Evolutionary conservation across 2,888 invertebrate species (phyloP), one percentile per base, ranked within the genome.

Genomic region (Erebia ligea): DNA sequence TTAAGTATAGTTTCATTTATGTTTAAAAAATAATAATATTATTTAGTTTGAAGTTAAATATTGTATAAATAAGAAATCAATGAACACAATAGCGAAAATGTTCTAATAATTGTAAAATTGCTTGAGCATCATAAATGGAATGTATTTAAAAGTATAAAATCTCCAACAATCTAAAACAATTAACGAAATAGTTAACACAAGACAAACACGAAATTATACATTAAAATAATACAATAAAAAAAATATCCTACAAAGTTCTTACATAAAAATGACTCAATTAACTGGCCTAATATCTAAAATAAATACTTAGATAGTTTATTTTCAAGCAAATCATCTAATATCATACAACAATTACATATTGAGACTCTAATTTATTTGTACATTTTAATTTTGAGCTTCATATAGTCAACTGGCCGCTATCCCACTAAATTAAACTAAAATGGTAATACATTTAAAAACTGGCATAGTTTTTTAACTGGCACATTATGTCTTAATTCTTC

Each of bases 211-310:
- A 74, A 74, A 78, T 66, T 71, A 80, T 48, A 58, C 71, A 80
- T 67, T 80, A 81, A 79, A 80, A 82, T 77, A 83, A 83, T 77
- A 82, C 81, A 83, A 82, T 72, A 83, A 80, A 76, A 25, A 80
- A 83, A 81, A 80, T 80, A 82, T 74, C 62, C 78, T 82, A 82
- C 15, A 76, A 76, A 72, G 63, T 77, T 77, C 78, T 76, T 76
- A 81, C 73, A 68, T 74, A 84, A 63, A 84, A 87, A 88, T 92
- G 92, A 92, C 92, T 92, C 88, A 91, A 86, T 86, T 83, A 90
- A 91, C 91, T 90, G 91, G 90, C 90, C 90, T 92, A 86, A 77
- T 70, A 82, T 80, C 88, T 91, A 90, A 79, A 92, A 92, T 92
- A 92, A 92, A 92, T 92, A 92, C 86, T 88, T 89, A 89, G 75